Base-by-base conservation (phyloP, 2,797 vertebrate species). In the Mallotus villosus region DNA sequence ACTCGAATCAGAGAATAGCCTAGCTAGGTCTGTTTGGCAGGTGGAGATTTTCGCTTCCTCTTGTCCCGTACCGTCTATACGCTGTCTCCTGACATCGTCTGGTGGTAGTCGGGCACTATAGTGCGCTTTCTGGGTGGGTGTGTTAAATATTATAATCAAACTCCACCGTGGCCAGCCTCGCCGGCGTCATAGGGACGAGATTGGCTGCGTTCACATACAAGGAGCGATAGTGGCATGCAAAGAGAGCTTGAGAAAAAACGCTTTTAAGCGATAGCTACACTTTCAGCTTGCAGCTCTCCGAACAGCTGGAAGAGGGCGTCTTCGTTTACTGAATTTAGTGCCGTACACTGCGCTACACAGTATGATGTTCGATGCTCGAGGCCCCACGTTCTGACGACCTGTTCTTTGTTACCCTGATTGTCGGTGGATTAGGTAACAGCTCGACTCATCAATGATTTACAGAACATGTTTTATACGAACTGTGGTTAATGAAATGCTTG, bases 131-230 rank as follows among this genome's bases (percentile, higher is more conserved):
- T 12, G 88, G 90, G 92, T 91, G 92, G 93, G 93, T 93, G 93
- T 93, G 94, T 95, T 96, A 95, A 95, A 96, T 96, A 95, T 93
- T 92, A 89, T 84, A 92, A 93, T 93, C 87, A 84, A 81, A 92
- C 92, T 80, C 88, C 82, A 84, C 78, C 82, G 93, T 94, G 94
- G 91, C 95, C 94, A 91, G 94, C 95, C 95, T 95, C 89, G 78
- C 89, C 89, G 89, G 91, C 97, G 97, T 99, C 97, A 97, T 83
- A 90, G 92, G 82, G 84, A 89, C 87, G 93, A 95, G 96, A 96
- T 95, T 96, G 96, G 96, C 94, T 95, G 94, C 89, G 92, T 91
- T 88, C 86, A 89, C 53, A 85, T 82, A 78, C 86, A 78, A 82
- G 91, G 86, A 90, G 90, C 89, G 89, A 92, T 84, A 90, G 93